Evolutionary conservation across 2,113 vertebrate genomes (phyloP).

Genomic region (Elachura formosa): DNA sequence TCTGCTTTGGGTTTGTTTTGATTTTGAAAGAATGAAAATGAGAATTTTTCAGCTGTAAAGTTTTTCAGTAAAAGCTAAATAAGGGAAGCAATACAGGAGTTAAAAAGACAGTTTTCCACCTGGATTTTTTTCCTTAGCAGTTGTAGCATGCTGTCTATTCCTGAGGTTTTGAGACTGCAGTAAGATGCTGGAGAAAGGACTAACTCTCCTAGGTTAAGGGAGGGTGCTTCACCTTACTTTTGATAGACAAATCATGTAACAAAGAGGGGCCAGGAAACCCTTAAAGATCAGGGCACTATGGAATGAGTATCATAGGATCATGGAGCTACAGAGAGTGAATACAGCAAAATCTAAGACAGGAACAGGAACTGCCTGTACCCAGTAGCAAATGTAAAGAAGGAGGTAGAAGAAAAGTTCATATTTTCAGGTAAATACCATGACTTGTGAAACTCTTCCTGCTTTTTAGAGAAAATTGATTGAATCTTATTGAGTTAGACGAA

Average conservation of each 20-base stretch:
- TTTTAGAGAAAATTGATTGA: neutral
- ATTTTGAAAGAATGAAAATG: neutral
- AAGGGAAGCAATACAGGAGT: neutral
- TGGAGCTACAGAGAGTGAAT: neutral
- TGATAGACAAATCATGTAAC: neutral
- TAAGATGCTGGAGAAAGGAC: neutral
- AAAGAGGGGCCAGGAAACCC: neutral
- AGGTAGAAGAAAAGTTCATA: neutral
- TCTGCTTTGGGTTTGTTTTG: neutral
- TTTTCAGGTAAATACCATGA: neutral
- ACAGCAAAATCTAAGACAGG: rapidly evolving
- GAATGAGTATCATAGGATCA: rapidly evolving
- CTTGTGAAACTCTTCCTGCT: neutral
- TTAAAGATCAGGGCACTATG: neutral
- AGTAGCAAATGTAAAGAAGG: neutral
- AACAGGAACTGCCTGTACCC: neutral
- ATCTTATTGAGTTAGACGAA: neutral
- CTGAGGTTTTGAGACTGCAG: neutral
- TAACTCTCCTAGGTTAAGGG: neutral
- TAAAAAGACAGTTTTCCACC: neutral
- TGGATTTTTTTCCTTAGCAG: neutral
- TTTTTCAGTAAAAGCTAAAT: neutral
- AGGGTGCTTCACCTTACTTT: neutral
- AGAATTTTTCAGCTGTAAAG: neutral
- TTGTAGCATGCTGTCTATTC: neutral